A percentile compares a stretch with the other conserved stretches of the same genome.
Conservation (phyloP, 2,888 invertebrate species). For the Synergus gifuensis region DNA sequence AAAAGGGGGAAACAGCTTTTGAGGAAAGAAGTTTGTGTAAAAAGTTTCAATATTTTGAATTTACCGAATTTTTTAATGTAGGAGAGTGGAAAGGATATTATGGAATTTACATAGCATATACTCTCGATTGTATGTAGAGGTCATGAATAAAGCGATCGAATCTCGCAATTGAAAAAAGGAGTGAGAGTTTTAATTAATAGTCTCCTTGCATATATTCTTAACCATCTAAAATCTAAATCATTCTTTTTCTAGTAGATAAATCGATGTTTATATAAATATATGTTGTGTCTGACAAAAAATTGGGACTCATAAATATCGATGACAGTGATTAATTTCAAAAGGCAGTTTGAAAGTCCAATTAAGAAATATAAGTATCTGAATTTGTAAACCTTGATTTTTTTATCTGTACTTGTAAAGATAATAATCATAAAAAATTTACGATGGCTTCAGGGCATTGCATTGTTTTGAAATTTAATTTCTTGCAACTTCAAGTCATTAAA, state of each 20-base stretch:
- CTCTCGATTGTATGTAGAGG: constrained; percentile 9
- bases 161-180: constrained; percentile 32
- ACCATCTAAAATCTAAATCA: no score
- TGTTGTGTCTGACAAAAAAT: neutral
- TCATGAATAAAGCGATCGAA: constrained; percentile 15
- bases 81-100: constrained; percentile 40
- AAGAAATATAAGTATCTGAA: neutral
- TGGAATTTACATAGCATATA: constrained; percentile 23
- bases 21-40: no score
- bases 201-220: neutral
- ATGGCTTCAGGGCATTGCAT: constrained; percentile 2
- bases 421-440: neutral
- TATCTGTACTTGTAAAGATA: neutral
- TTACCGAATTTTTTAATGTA: neutral
- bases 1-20: no score
- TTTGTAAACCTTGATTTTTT: constrained; percentile 3
- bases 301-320: neutral
- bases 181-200: constrained; percentile 27
- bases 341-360: neutral
- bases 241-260: no score
- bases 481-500: no score
- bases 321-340: neutral
- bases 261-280: neutral
- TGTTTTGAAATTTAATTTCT: no score
- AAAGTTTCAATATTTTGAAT: no score